Evolutionary conservation across 2,888 invertebrate species (phyloP), one percentile per base, ranked within the genome.

Genomic region (Carcina quercana): DNA sequence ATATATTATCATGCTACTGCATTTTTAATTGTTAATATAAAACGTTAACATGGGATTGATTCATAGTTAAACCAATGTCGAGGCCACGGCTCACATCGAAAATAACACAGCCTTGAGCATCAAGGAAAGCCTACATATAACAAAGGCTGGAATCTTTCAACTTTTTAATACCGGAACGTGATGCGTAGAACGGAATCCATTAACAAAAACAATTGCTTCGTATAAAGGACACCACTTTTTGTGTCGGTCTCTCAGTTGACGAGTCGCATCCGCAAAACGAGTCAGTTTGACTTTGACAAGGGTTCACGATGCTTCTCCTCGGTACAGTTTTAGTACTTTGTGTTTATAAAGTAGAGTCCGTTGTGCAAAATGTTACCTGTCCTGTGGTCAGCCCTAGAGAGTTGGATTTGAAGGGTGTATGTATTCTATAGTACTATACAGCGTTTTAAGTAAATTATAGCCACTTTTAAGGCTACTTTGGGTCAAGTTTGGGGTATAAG

Each of bases 351-450:
- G 69, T 62, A 14, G 53, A 62, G 4, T 57, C 64, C 21, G 67
- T 65, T 1, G 46, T 59, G 15, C 64, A 62, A 40, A 75, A 80
- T 55, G 48, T 51, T 13, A 66, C 54, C 13, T 82, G 82, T 38
- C 79, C 79, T 3, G 42, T 45, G 4, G 64, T 78, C 2, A 59
- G 47, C 1, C 62, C 80, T 0, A 59, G 64, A 28, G 72, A 79
- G 38, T 42, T 82, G 42, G 76, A 82, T 54, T 71, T 78, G 60
- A 80, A 78, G 45, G 76, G 70, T 43, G 82, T 82, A 42, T 69
- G 75, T 59, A 11, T 15, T 10, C 11, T 15, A 15, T n/a, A n/a
- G n/a, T n/a, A n/a, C n/a, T n/a, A n/a, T n/a, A n/a, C n/a, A n/a
- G n/a, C n/a, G n/a, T n/a, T n/a, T n/a, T n/a, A n/a, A n/a, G n/a